Conservation (phyloP, 1,140 invertebrate species). For the Scaptomyza montana region DNA sequence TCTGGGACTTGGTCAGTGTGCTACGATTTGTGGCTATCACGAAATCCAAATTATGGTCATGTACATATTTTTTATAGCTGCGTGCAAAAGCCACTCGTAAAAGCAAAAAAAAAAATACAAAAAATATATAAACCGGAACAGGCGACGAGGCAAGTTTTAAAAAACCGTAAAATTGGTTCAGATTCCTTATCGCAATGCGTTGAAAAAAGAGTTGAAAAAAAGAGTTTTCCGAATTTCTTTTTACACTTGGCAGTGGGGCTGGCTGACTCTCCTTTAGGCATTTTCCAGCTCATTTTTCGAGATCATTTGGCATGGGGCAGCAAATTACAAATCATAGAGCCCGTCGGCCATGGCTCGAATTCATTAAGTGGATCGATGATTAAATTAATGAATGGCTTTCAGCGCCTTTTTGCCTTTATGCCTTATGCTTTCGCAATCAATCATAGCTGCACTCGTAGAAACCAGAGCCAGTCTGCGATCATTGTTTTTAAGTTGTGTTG, state of each 20-base stretch:
- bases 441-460: slow-evolving; percentile 60
- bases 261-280: slow-evolving; percentile 10
- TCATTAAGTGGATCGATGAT: slow-evolving; percentile 77
- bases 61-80: neutral
- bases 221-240: slow-evolving; percentile 19
- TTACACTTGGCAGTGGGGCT: neutral
- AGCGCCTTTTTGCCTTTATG: slow-evolving; percentile 46
- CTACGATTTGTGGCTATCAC: slow-evolving; percentile 43
- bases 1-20: slow-evolving; percentile 60
- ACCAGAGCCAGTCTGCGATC: slow-evolving; percentile 30
- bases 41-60: slow-evolving; percentile 50
- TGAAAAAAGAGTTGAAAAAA: neutral
- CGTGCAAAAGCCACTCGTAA: neutral
- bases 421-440: slow-evolving; percentile 58
- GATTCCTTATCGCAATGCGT: slow-evolving; percentile 61
- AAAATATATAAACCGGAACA: slow-evolving; percentile 38
- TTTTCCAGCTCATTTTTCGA: slow-evolving; percentile 6
- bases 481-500: slow-evolving; percentile 21
- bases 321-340: slow-evolving; percentile 59
- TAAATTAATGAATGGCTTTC: slow-evolving; percentile 81
- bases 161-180: slow-evolving; percentile 64
- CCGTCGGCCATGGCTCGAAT: slow-evolving; percentile 48
- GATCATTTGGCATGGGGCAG: slow-evolving; percentile 41
- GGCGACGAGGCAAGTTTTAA: slow-evolving; percentile 12
- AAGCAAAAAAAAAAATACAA: neutral